These are phyloP conservation scores for Drosophila nikananu DNA, from an alignment of 1,140 invertebrate species.

Conservation along the genomic window DNA sequence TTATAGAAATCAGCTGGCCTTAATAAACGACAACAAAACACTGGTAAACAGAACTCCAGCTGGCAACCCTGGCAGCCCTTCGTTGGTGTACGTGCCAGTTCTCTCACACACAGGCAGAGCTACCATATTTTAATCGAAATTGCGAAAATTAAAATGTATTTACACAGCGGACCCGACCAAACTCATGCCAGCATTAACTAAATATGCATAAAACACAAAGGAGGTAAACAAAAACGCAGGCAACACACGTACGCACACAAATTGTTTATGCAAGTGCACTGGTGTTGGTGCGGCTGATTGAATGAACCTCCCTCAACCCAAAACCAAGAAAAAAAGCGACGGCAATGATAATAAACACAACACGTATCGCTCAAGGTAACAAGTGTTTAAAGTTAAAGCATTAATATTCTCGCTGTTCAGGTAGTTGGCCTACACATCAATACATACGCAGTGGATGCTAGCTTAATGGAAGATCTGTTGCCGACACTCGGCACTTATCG, in stretches of 20 bases:
- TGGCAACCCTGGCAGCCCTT: slow-evolving; percentile 31
- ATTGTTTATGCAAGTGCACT: slow-evolving; percentile 12
- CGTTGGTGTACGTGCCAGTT: slow-evolving; percentile 19
- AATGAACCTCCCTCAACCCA: slow-evolving; percentile 80
- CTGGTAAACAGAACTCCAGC: slow-evolving; percentile 5
- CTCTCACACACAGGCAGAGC: slow-evolving; percentile 20
- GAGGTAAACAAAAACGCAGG: slow-evolving; percentile 46
- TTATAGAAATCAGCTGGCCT: slow-evolving; percentile 39
- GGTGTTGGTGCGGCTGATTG: slow-evolving; percentile 48
- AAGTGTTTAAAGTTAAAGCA: slow-evolving; percentile 74
- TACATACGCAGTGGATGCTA: slow-evolving; percentile 4
- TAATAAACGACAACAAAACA: slow-evolving; percentile 22
- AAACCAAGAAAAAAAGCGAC: slow-evolving; percentile 35
- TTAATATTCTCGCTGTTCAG: slow-evolving; percentile 58
- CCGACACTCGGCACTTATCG: slow-evolving; percentile 64
- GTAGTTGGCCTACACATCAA: slow-evolving; percentile 45
- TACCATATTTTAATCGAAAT: slow-evolving; percentile 63
- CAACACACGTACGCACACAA: slow-evolving; percentile 9
- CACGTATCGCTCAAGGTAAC: slow-evolving; percentile 67
- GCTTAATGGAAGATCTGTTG: slow-evolving; percentile 11
- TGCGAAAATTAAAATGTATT: slow-evolving; percentile 78
- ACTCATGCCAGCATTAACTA: slow-evolving; percentile 19
- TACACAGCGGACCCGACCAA: slow-evolving; percentile 42
- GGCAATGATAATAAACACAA: slow-evolving; percentile 48
- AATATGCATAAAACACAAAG: slow-evolving; percentile 54